These are phyloP conservation scores for Zapornia atra DNA, from an alignment of 2,113 vertebrate species.

Conservation along the genomic window DNA sequence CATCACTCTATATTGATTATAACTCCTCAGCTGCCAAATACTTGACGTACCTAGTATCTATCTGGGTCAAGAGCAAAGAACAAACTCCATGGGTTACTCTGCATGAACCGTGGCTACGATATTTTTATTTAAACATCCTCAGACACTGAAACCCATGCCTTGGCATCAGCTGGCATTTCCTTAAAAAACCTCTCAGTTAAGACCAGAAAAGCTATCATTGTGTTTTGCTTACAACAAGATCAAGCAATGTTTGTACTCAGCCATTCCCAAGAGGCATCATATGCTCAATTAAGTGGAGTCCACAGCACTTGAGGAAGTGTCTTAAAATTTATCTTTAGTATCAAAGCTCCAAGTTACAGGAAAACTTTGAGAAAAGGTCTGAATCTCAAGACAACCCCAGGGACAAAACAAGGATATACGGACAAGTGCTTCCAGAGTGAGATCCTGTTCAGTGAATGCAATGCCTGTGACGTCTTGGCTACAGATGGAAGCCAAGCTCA, in stretches of 20 bases:
- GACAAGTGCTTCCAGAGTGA: background rate
- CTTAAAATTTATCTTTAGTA: background rate
- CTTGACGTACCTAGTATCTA: background rate
- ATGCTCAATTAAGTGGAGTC: background rate
- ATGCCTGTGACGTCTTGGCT: background rate
- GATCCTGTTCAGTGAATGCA: background rate
- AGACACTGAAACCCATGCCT: background rate
- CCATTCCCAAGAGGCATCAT: background rate
- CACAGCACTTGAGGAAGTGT: background rate
- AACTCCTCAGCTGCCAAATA: background rate
- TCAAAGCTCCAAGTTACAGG: constrained; percentile 15
- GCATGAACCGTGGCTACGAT: no score
- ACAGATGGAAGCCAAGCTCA: background rate
- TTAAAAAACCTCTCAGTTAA: background rate
- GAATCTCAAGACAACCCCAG: background rate
- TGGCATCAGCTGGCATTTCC: background rate
- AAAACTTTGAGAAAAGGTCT: background rate
- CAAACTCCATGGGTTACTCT: background rate
- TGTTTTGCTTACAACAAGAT: background rate
- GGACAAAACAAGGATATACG: background rate
- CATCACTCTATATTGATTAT: background rate
- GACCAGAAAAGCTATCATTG: background rate
- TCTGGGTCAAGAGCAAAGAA: background rate
- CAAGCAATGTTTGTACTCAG: background rate
- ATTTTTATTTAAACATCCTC: background rate